Percentiles rank a stretch among this genome's conserved stretches.
phyloP scores from a whole-genome alignment of 2,797 vertebrate species.

The Crenichthys baileyi region DNA sequence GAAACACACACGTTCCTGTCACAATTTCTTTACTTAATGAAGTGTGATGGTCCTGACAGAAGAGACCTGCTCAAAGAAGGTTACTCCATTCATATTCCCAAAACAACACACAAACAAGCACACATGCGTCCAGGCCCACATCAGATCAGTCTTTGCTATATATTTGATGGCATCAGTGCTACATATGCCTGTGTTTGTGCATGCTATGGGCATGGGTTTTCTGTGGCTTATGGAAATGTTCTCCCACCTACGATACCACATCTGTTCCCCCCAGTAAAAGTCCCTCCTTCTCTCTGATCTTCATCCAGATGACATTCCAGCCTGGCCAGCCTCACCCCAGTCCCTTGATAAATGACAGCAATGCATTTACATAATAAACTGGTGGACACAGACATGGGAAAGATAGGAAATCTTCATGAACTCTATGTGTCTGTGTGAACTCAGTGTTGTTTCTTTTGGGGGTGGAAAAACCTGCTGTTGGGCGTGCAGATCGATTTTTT shows the following conservation, averaged over 20 bases:
- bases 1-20: background rate
- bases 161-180: conserved; percentile 31
- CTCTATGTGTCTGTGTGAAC: conserved; percentile 45
- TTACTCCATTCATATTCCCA: conserved; percentile 35
- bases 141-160: background rate
- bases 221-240: conserved; percentile 71
- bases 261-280: conserved; percentile 71
- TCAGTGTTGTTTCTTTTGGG: conserved; percentile 13
- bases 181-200: conserved; percentile 16
- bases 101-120: conserved; percentile 17
- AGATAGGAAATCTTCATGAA: conserved; percentile 35
- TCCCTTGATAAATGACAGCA: conserved; percentile 46
- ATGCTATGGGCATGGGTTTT: conserved; percentile 16
- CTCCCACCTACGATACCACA: conserved; percentile 76
- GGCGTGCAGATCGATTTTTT: background rate
- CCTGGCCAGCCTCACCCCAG: conserved; percentile 71
- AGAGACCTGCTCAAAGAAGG: conserved; percentile 38
- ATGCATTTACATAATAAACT: conserved; percentile 66
- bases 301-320: conserved; percentile 86
- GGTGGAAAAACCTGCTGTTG: background rate
- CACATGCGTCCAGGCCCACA: conserved; percentile 22
- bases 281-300: conserved; percentile 77
- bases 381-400: conserved; percentile 20
- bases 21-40: conserved; percentile 57
- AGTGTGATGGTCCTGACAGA: conserved; percentile 57